Conservation (phyloP, 2,888 invertebrate species). For the Zele albiditarsus region DNA sequence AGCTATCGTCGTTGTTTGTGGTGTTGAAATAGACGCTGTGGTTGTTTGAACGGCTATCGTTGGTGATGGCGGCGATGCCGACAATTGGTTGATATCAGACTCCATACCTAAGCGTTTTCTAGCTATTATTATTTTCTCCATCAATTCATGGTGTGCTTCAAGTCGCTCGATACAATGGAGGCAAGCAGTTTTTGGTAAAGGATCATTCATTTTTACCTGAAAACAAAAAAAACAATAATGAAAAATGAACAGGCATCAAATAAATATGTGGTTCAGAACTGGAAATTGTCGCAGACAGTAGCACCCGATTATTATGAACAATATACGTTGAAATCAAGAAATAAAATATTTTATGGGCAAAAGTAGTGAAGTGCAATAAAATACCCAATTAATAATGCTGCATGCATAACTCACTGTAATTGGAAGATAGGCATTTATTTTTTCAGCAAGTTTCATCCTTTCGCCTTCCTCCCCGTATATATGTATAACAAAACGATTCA, state of each 20-base stretch:
- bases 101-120: conserved; percentile 65
- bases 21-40: conserved; percentile 56
- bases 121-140: conserved; percentile 73
- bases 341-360: too few relatives aligned
- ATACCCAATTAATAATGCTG: background rate
- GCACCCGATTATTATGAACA: too few relatives aligned
- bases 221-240: conserved; percentile 33
- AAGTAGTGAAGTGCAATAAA: background rate
- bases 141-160: conserved; percentile 74
- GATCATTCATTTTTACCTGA: conserved; percentile 72
- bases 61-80: conserved; percentile 61
- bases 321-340: too few relatives aligned
- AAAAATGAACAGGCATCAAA: too few relatives aligned
- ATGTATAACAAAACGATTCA: conserved; percentile 88
- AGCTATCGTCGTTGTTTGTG: background rate
- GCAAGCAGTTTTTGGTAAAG: conserved; percentile 75
- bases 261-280: too few relatives aligned
- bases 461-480: conserved; percentile 87
- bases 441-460: conserved; percentile 83
- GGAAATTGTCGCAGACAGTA: too few relatives aligned
- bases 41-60: conserved; percentile 59
- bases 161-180: conserved; percentile 75
- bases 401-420: conserved; percentile 78
- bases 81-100: conserved; percentile 57
- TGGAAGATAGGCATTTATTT: conserved; percentile 87